Percentiles rank a stretch among this genome's conserved stretches.
phyloP scores from a whole-genome alignment of 2,113 vertebrate species.

The Elanoides forficatus region DNA sequence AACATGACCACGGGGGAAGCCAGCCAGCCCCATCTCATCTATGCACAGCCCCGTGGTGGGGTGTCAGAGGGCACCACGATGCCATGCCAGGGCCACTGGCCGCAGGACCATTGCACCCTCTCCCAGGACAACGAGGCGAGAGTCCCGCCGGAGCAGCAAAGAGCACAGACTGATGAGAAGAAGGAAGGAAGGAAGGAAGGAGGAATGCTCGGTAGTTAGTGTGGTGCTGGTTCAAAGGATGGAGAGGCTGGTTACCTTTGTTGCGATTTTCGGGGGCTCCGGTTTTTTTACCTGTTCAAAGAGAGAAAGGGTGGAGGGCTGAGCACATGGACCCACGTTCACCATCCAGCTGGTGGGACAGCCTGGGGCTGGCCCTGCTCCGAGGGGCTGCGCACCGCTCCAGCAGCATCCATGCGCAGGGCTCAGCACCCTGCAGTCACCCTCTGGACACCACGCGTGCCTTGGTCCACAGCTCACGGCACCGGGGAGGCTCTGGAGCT shows the following conservation, averaged over 20 bases:
- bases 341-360: background rate
- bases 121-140: slow-evolving; percentile 83
- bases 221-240: slow-evolving; percentile 80
- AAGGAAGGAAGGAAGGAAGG: slow-evolving; percentile 69
- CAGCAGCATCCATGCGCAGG: background rate
- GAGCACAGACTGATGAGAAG: slow-evolving; percentile 77
- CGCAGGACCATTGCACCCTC: slow-evolving; percentile 80
- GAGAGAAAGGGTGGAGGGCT: slow-evolving; percentile 78
- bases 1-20: rapidly evolving
- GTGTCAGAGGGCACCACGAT: rapidly evolving
- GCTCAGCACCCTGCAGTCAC: background rate
- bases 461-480: rapidly evolving
- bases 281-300: slow-evolving; percentile 99
- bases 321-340: background rate
- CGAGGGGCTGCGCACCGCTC: background rate
- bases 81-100: background rate
- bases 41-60: rapidly evolving
- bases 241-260: slow-evolving; percentile 95
- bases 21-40: background rate
- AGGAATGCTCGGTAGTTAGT: slow-evolving; percentile 79
- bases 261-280: slow-evolving; percentile 99
- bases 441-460: background rate
- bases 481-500: background rate
- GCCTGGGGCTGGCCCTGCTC: background rate
- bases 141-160: slow-evolving; percentile 76